phyloP scores from a whole-genome alignment of 2,113 vertebrate genomes.

The Syrrhaptes paradoxus region DNA sequence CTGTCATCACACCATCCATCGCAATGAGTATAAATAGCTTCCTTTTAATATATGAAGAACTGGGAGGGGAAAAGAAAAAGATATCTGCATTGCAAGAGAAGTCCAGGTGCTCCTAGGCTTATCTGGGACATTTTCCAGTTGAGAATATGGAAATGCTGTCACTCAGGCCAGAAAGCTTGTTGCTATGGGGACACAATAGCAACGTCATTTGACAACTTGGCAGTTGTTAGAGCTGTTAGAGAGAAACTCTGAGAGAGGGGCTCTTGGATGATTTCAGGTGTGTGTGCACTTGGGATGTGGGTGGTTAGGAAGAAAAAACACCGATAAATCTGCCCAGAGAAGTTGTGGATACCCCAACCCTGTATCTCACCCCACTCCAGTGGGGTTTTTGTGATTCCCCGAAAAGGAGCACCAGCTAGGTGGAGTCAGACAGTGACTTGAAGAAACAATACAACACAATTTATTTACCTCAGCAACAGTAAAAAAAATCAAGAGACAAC shows the following conservation, averaged over 20 bases:
- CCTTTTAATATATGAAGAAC: constrained; percentile 66
- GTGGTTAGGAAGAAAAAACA: background rate
- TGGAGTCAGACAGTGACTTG: no score
- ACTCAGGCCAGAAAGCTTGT: constrained; percentile 67
- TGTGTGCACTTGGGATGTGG: background rate
- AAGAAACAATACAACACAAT: no score
- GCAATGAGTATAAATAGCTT: constrained; percentile 73
- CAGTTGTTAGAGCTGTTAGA: constrained; percentile 57
- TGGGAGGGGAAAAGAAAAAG: constrained; percentile 36
- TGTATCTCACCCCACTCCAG: no score
- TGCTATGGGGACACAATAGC: constrained; percentile 70
- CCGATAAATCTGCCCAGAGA: background rate
- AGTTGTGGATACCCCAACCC: no score
- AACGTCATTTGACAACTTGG: constrained; percentile 61
- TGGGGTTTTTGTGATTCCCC: no score
- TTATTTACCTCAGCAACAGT: no score
- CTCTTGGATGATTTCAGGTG: constrained; percentile 27
- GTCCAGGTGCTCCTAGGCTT: constrained; percentile 74
- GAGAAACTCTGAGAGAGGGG: constrained; percentile 32
- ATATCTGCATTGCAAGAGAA: constrained; percentile 69
- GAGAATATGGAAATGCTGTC: constrained; percentile 72
- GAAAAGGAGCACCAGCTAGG: no score
- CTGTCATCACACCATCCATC: constrained; percentile 70
- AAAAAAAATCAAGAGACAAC: no score
- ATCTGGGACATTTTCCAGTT: constrained; percentile 75